Percentiles rank a stretch among this genome's conserved stretches.
Conservation (phyloP, 2,888 invertebrate species). For the Seira musarum region DNA sequence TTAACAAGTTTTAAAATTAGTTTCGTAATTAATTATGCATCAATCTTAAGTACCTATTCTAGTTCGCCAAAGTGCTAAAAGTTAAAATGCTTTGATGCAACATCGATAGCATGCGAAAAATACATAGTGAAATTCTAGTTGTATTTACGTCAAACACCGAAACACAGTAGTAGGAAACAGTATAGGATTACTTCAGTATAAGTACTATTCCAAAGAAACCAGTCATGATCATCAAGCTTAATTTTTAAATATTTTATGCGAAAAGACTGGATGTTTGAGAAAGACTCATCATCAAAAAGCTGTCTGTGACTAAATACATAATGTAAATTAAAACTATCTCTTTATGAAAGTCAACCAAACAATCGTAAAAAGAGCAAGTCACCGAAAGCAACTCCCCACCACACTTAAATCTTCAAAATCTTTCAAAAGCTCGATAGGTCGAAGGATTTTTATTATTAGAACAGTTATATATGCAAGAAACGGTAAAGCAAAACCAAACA, state of each 20-base stretch:
- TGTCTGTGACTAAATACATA: constrained; percentile 57
- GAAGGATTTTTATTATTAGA: constrained; percentile 1
- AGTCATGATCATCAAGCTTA: constrained; percentile 48
- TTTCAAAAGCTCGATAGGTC: constrained; percentile 19
- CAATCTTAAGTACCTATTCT: constrained; percentile 7
- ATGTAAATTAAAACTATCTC: constrained; percentile 34
- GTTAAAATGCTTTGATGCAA: background rate
- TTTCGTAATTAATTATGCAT: background rate
- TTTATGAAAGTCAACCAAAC: constrained; percentile 25
- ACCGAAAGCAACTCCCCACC: constrained; percentile 54
- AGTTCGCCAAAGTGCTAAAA: constrained; percentile 18
- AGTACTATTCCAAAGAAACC: constrained; percentile 48
- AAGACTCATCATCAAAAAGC: constrained; percentile 50
- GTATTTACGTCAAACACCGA: background rate
- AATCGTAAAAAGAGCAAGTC: constrained; percentile 36
- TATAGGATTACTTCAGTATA: constrained; percentile 27
- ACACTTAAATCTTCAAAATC: constrained; percentile 3
- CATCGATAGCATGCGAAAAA: background rate
- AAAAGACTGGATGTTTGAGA: constrained; percentile 54
- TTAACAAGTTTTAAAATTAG: background rate
- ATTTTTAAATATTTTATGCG: constrained; percentile 29
- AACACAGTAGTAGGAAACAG: constrained; percentile 3
- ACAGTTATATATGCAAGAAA: constrained; percentile 27
- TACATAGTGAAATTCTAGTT: background rate
- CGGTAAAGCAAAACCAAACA: constrained; percentile 38